phyloP scores from a whole-genome alignment of 2,888 invertebrate species.

The Sminthurinus aureus region DNA sequence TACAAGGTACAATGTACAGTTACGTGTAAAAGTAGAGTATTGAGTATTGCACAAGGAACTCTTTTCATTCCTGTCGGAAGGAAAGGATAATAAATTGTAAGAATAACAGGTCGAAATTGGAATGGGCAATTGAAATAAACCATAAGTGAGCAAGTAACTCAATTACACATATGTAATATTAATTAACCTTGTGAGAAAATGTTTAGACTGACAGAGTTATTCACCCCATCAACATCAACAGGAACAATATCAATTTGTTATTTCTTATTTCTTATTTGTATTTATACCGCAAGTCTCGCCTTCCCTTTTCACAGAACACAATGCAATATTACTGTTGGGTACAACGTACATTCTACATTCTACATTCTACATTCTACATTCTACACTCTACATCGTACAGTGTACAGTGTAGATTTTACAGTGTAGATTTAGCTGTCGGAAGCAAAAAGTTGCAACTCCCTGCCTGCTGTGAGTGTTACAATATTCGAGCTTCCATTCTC shows the following conservation, averaged over 20 bases:
- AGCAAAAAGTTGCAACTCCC: neutral
- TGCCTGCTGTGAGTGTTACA: neutral
- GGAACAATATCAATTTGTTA: too few relatives aligned
- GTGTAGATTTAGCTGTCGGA: too few relatives aligned
- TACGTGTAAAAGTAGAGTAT: too few relatives aligned
- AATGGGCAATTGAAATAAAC: conserved; percentile 4
- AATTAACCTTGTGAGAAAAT: conserved; percentile 11
- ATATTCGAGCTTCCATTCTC: conserved; percentile 3
- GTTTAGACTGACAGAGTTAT: conserved; percentile 1
- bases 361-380: too few relatives aligned
- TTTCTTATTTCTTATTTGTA: neutral
- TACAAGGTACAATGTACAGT: too few relatives aligned
- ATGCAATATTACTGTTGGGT: too few relatives aligned
- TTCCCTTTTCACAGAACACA: too few relatives aligned
- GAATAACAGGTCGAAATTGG: neutral
- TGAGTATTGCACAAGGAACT: neutral
- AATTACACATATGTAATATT: conserved; percentile 15
- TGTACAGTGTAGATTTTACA: too few relatives aligned
- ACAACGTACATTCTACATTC: too few relatives aligned
- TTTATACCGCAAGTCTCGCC: neutral
- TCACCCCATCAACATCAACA: neutral
- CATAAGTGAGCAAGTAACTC: neutral
- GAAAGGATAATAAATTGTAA: neutral
- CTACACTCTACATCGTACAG: too few relatives aligned
- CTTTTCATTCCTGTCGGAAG: neutral